Conservation (phyloP, 2,113 vertebrate genomes). For the Oophaga pumilio region DNA sequence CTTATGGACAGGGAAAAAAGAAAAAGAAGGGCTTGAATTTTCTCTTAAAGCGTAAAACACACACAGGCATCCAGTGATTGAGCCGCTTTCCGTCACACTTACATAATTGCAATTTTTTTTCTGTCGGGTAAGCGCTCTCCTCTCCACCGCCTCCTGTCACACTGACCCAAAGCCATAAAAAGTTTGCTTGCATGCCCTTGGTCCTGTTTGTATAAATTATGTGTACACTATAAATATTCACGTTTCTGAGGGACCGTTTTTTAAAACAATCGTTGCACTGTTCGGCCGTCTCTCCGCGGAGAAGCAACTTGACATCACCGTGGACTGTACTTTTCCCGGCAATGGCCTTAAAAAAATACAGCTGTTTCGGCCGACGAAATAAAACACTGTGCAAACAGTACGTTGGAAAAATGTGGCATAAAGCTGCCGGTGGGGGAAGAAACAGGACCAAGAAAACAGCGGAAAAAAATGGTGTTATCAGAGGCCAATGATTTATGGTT, state of each 20-base stretch:
- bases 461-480: conserved; percentile 49
- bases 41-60: conserved; percentile 28
- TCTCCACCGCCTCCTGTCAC: conserved; percentile 39
- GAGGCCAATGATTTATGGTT: conserved; percentile 45
- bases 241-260: conserved; percentile 67
- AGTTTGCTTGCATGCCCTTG: conserved; percentile 64
- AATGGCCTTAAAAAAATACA: conserved; percentile 68
- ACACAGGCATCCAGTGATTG: conserved; percentile 53
- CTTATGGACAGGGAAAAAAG: not conserved
- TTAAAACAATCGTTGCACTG: conserved; percentile 73
- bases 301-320: conserved; percentile 68
- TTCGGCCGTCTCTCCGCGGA: conserved; percentile 66
- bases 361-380: conserved; percentile 72
- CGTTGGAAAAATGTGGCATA: conserved; percentile 65
- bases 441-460: conserved; percentile 40
- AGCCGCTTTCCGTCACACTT: conserved; percentile 61
- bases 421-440: conserved; percentile 58
- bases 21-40: conserved; percentile 23
- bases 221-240: conserved; percentile 75
- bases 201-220: conserved; percentile 72
- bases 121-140: conserved; percentile 59
- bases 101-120: conserved; percentile 59
- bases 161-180: conserved; percentile 70
- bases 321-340: conserved; percentile 67
- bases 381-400: conserved; percentile 70